These are phyloP conservation scores for Eumeta japonica DNA, from an alignment of 1,140 invertebrate genomes.

Conservation along the genomic window DNA sequence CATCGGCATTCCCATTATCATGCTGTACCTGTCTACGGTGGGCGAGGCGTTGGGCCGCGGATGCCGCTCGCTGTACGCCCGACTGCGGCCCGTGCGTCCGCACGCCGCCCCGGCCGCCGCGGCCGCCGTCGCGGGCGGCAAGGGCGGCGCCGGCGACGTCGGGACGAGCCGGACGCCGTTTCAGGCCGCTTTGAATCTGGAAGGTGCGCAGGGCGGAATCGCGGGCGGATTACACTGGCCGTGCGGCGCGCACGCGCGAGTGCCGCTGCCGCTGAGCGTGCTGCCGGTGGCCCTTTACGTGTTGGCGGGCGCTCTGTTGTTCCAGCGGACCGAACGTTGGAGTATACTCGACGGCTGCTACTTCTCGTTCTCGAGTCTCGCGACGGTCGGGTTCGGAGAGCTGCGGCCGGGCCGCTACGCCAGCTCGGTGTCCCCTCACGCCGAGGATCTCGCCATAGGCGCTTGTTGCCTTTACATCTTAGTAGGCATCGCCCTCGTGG, in stretches of 20 bases:
- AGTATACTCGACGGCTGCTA: conserved; percentile 87
- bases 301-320: conserved; percentile 86
- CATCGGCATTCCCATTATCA: conserved; percentile 86
- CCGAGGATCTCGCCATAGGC: conserved; percentile 76
- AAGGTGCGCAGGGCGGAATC: conserved; percentile 31
- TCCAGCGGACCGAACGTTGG: conserved; percentile 89
- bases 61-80: conserved; percentile 40
- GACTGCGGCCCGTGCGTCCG: conserved; percentile 32
- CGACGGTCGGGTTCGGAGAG: conserved; percentile 88
- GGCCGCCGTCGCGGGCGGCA: conserved; percentile 8
- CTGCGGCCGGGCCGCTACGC: conserved; percentile 73
- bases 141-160: too few species aligned
- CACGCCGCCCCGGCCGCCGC: conserved; percentile 8
- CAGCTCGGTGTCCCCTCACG: conserved; percentile 63
- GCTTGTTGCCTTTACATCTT: conserved; percentile 85
- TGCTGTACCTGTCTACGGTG: conserved; percentile 84
- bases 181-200: conserved; percentile 40
- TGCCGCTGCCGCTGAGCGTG: conserved; percentile 86
- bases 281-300: conserved; percentile 88
- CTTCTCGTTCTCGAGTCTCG: conserved; percentile 91
- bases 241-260: conserved; percentile 61
- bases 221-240: conserved; percentile 46
- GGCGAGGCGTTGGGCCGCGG: conserved; percentile 70
- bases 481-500: conserved; percentile 90
- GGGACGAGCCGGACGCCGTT: conserved; percentile 35